Evolutionary conservation across 2,113 vertebrate genomes (phyloP).

Genomic region (Tragelaphus buxtoni): DNA sequence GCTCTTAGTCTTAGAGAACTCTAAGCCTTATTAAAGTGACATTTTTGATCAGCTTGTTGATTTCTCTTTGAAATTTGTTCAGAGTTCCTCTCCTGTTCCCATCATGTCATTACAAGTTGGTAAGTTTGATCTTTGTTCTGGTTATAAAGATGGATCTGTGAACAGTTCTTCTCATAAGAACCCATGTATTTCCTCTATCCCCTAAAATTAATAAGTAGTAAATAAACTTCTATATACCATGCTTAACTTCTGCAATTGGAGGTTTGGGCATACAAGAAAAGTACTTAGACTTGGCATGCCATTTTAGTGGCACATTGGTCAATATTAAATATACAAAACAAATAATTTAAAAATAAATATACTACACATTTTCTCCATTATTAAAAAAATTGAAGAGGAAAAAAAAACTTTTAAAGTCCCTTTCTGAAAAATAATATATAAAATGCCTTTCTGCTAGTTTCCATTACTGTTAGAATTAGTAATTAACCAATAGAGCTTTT

Average conservation of each 20-base stretch:
- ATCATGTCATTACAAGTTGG: neutral
- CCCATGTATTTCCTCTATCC: neutral
- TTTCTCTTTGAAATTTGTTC: conserved; percentile 33
- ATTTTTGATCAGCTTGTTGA: neutral
- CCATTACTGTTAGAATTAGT: neutral
- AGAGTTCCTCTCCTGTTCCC: neutral
- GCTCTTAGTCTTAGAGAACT: neutral
- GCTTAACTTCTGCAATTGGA: neutral
- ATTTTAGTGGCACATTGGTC: neutral
- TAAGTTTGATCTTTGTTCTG: conserved; percentile 1
- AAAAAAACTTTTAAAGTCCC: neutral
- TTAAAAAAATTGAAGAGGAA: neutral
- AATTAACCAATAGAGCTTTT: neutral
- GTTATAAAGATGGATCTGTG: neutral
- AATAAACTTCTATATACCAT: neutral
- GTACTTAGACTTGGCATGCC: neutral
- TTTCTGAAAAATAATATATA: neutral
- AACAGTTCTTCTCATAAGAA: neutral
- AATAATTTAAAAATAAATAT: neutral
- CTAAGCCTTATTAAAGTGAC: neutral
- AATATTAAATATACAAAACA: neutral
- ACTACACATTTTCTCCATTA: neutral
- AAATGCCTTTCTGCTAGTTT: neutral
- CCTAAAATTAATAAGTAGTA: neutral
- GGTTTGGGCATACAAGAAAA: neutral